A percentile compares a stretch with the other conserved stretches of the same genome.
These are phyloP conservation scores for Bicyclus anynana DNA, from an alignment of 1,140 invertebrate species.

Conservation along the genomic window DNA sequence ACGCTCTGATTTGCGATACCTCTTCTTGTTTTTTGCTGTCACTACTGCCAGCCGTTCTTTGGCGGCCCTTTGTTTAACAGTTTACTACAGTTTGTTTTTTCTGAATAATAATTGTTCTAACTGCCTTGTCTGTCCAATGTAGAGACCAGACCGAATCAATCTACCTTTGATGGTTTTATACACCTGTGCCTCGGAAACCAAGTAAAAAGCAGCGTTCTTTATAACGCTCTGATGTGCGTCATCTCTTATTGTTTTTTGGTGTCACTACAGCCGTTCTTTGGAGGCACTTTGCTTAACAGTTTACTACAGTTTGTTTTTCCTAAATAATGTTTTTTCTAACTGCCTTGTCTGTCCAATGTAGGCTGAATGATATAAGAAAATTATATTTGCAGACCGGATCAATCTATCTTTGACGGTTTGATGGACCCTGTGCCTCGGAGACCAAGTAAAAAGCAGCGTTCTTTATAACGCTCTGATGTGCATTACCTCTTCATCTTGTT, in stretches of 20 bases:
- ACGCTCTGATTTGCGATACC: neutral
- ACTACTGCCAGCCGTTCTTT: neutral
- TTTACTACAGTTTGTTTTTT: neutral
- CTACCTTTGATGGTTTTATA: too few species aligned
- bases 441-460: conserved; percentile 1
- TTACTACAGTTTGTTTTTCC: neutral
- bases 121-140: too few species aligned
- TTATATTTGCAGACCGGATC: too few species aligned
- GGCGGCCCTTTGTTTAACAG: neutral
- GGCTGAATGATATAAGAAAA: too few species aligned
- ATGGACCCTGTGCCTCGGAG: too few species aligned
- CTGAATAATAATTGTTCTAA: too few species aligned
- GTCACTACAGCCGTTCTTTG: neutral
- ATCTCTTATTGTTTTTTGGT: conserved; percentile 2
- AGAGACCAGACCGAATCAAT: too few species aligned
- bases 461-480: conserved; percentile 8
- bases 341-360: too few species aligned
- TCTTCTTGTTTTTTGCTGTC: conserved; percentile 5
- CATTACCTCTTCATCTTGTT: neutral
- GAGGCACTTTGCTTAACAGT: neutral
- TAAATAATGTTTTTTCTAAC: too few species aligned
- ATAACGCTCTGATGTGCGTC: conserved; percentile 2
- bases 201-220: conserved; percentile 7
- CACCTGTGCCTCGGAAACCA: too few species aligned
- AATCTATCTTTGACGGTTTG: too few species aligned